Evolutionary conservation across 2,113 vertebrate genomes (phyloP).

Genomic region (Chaetorhynchus papuensis): DNA sequence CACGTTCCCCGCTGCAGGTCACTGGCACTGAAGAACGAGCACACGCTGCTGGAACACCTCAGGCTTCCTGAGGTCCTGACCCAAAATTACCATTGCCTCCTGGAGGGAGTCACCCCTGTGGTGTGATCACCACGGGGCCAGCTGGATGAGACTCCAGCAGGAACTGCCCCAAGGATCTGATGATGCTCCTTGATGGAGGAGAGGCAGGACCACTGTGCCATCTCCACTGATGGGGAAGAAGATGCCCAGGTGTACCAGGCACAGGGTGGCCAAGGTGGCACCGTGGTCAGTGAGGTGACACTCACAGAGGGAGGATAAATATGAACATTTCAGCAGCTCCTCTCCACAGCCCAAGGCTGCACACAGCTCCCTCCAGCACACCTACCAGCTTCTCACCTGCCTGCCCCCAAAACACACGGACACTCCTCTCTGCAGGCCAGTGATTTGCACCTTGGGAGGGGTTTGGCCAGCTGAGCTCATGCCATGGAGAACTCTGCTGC

Average conservation of each 20-base stretch:
- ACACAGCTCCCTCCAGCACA: not conserved
- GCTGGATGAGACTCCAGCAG: not conserved
- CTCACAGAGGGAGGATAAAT: not conserved
- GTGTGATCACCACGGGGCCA: rapidly evolving
- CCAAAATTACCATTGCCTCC: rapidly evolving
- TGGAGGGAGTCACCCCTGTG: not conserved
- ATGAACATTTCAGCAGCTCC: not conserved
- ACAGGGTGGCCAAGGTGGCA: not conserved
- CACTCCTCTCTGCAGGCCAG: not conserved
- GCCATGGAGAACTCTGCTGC: not conserved
- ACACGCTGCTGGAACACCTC: rapidly evolving
- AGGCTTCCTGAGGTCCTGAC: not conserved
- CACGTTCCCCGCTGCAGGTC: not conserved
- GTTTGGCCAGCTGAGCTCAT: not conserved
- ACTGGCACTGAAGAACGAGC: not conserved
- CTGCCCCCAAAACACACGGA: not conserved
- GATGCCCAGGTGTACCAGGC: not conserved
- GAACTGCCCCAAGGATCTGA: not conserved
- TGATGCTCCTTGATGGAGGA: not conserved
- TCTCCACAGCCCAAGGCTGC: not conserved
- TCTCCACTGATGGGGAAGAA: not conserved
- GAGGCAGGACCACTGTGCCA: not conserved
- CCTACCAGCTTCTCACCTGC: not conserved
- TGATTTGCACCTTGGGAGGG: not conserved
- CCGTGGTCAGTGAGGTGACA: not conserved